Conservation (phyloP, 2,797 vertebrate species). For the Coregonus sp. region DNA sequence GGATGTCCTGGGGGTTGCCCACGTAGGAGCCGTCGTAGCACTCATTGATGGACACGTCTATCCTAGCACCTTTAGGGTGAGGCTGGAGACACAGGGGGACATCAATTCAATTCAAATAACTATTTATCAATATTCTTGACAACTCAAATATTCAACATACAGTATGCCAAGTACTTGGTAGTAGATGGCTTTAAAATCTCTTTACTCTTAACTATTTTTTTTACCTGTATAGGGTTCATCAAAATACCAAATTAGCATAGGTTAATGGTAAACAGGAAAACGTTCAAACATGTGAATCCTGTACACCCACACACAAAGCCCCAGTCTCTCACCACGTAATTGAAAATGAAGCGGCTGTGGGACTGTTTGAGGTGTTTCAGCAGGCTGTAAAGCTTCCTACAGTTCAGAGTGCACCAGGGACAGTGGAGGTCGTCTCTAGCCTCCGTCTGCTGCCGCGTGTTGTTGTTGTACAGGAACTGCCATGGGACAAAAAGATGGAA, state of each 20-base stretch:
- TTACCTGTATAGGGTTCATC: too few relatives aligned
- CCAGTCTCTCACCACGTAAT: slow-evolving; percentile 89
- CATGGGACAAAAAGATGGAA: slow-evolving; percentile 9
- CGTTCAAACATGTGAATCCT: too few relatives aligned
- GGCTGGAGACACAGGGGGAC: slow-evolving; percentile 75
- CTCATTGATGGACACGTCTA: slow-evolving; percentile 99
- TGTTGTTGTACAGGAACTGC: slow-evolving; percentile 97
- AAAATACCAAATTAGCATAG: too few relatives aligned
- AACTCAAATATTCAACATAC: background rate
- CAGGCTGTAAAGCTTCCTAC: slow-evolving; percentile 96
- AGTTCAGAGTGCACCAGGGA: slow-evolving; percentile 98
- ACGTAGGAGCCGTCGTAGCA: slow-evolving; percentile 98
- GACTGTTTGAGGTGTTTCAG: slow-evolving; percentile 99
- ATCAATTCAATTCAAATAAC: background rate
- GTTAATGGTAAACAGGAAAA: too few relatives aligned
- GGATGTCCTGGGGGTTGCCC: slow-evolving; percentile 98
- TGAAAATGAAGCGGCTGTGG: slow-evolving; percentile 98
- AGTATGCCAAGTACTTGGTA: background rate
- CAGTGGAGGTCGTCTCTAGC: slow-evolving; percentile 96
- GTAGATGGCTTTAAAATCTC: background rate
- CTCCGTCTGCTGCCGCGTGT: slow-evolving; percentile 96
- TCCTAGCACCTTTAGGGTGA: slow-evolving; percentile 98
- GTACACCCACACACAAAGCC: background rate
- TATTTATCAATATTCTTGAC: background rate
- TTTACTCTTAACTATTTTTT: background rate